A percentile compares a stretch with the other conserved stretches of the same genome.
Evolutionary conservation across 2,888 invertebrate genomes (phyloP).

Genomic region (Tortricodes alternella): DNA sequence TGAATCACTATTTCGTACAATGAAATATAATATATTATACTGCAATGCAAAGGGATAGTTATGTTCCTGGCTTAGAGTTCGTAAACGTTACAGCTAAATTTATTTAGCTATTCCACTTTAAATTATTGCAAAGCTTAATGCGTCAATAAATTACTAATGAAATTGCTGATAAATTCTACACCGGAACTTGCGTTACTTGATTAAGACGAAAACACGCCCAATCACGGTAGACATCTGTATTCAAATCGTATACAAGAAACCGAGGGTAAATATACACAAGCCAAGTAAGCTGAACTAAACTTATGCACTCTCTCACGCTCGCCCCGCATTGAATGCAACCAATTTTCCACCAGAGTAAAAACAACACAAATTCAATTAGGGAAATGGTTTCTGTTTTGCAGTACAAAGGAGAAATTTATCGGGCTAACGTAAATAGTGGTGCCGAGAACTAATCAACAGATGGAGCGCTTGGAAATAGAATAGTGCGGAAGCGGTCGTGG

Average conservation of each 20-base stretch:
- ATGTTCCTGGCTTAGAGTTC: too few species aligned
- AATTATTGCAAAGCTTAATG: too few species aligned
- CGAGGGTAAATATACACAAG: constrained; percentile 49
- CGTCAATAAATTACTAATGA: too few species aligned
- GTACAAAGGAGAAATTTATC: constrained; percentile 65
- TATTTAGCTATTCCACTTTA: too few species aligned
- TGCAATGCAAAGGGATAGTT: too few species aligned
- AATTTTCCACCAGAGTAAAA: constrained; percentile 74
- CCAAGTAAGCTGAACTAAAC: constrained; percentile 49
- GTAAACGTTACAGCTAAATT: too few species aligned
- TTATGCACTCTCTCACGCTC: constrained; percentile 73
- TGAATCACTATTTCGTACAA: too few species aligned
- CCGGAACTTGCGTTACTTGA: neutral
- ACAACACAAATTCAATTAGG: constrained; percentile 79
- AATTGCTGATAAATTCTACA: too few species aligned
- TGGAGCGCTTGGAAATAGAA: constrained; percentile 51
- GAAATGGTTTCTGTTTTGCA: constrained; percentile 67
- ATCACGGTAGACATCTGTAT: constrained; percentile 48
- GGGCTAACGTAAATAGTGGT: constrained; percentile 59
- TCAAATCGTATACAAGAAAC: constrained; percentile 53
- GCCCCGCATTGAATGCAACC: constrained; percentile 61
- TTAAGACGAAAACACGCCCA: constrained; percentile 37
- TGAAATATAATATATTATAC: too few species aligned
- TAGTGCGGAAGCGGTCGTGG: constrained; percentile 32
- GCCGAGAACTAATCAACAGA: constrained; percentile 63